These are phyloP conservation scores for Epicauta chinensis DNA, from an alignment of 1,140 invertebrate species.

Conservation along the genomic window DNA sequence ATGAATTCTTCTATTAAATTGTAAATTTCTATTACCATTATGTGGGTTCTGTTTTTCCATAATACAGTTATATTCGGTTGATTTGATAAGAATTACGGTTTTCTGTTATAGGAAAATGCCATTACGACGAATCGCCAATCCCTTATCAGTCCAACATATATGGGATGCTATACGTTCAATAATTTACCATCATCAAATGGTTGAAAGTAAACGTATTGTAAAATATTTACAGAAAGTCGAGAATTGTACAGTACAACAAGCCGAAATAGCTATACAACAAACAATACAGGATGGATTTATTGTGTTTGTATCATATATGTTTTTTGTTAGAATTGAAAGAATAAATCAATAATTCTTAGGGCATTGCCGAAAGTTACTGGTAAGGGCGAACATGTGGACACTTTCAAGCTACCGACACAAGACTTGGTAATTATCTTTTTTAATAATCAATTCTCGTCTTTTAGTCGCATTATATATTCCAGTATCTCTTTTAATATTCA, in stretches of 20 bases:
- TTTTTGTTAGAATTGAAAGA: background rate
- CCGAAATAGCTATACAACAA: slow-evolving; percentile 35
- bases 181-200: slow-evolving; percentile 22
- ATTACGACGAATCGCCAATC: slow-evolving; percentile 36
- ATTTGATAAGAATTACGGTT: background rate
- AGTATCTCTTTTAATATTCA: no score
- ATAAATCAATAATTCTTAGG: background rate
- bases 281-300: slow-evolving; percentile 35
- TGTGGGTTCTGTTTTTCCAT: slow-evolving; percentile 3
- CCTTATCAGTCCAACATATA: slow-evolving; percentile 33
- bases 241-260: slow-evolving; percentile 29
- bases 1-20: no score
- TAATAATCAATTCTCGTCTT: background rate
- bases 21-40: background rate
- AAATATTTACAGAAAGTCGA: slow-evolving; percentile 33
- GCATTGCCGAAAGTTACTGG: slow-evolving; percentile 12
- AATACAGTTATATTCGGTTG: slow-evolving; percentile 9
- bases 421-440: slow-evolving; percentile 24
- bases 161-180: slow-evolving; percentile 37
- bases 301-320: slow-evolving; percentile 22
- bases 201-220: slow-evolving; percentile 28
- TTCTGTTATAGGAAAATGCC: slow-evolving; percentile 29
- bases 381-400: slow-evolving; percentile 5
- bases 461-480: no score
- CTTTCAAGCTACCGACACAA: slow-evolving; percentile 25